phyloP scores from a whole-genome alignment of 2,888 invertebrate species.

The Sericinus montela region DNA sequence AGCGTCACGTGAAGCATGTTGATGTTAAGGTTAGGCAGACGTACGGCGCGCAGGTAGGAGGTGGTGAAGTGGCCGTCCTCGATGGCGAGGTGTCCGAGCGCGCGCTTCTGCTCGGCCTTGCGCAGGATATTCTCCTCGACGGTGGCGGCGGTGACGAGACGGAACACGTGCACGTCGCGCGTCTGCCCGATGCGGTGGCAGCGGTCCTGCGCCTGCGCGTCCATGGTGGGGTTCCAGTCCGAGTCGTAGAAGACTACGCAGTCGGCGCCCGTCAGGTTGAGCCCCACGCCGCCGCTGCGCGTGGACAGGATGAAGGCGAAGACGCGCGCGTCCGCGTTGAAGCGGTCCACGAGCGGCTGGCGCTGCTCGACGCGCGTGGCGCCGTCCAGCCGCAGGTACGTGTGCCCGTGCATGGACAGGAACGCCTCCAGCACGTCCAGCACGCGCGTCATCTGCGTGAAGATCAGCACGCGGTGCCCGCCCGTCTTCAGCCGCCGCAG shows the following conservation, averaged over 20 bases:
- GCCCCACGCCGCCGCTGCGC: conserved; percentile 97
- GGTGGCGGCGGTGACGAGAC: conserved; percentile 97
- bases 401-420: conserved; percentile 97
- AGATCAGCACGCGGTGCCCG: conserved; percentile 95
- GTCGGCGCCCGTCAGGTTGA: conserved; percentile 99
- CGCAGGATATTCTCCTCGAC: conserved; percentile 99
- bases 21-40: conserved; percentile 12
- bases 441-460: conserved; percentile 99
- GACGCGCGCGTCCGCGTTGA: conserved; percentile 96
- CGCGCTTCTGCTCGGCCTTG: conserved; percentile 98
- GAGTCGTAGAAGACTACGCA: conserved; percentile 99
- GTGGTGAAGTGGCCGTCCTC: conserved; percentile 99
- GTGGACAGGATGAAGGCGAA: conserved; percentile 99
- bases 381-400: conserved; percentile 97
- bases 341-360: conserved; percentile 96
- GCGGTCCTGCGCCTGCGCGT: conserved; percentile 95
- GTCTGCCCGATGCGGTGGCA: conserved; percentile 99
- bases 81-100: conserved; percentile 97
- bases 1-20: background rate
- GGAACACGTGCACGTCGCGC: conserved; percentile 98
- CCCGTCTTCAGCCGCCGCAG: conserved; percentile 90
- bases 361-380: conserved; percentile 94
- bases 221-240: conserved; percentile 99
- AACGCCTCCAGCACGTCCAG: conserved; percentile 98
- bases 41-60: conserved; percentile 90